These are phyloP conservation scores for Pelosia muscerda DNA, from an alignment of 2,888 invertebrate genomes.

Conservation along the genomic window DNA sequence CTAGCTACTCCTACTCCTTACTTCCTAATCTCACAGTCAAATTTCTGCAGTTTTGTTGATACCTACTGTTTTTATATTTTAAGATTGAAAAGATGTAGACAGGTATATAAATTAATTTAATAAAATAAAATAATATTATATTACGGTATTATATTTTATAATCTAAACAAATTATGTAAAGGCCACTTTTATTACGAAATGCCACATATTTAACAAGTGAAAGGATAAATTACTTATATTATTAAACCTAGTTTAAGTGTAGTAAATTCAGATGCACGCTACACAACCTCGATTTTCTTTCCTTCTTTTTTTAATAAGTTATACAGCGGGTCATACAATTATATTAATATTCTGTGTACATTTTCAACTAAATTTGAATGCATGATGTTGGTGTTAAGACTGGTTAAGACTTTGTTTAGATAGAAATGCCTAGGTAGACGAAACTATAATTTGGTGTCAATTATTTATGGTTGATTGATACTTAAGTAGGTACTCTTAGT, in stretches of 20 bases:
- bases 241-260: neutral
- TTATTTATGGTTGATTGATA: neutral
- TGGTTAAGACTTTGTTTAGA: neutral
- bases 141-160: neutral
- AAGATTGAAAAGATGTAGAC: neutral
- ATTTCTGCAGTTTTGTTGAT: neutral
- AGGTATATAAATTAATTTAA: neutral
- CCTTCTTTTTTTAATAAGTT: neutral
- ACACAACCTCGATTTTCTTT: conserved; percentile 1
- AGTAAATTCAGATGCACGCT: conserved; percentile 4
- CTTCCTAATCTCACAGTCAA: neutral
- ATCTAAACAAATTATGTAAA: conserved; percentile 4
- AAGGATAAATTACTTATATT: neutral
- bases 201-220: conserved; percentile 3
- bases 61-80: neutral
- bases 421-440: neutral
- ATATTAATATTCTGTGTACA: neutral
- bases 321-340: neutral
- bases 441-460: neutral
- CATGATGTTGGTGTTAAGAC: too few relatives aligned
- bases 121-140: neutral
- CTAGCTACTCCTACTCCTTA: too few relatives aligned
- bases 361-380: neutral
- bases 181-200: conserved; percentile 2
- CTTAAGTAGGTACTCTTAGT: too few relatives aligned